Conservation (phyloP, 2,888 invertebrate species). For the Fabriciana adippe region DNA sequence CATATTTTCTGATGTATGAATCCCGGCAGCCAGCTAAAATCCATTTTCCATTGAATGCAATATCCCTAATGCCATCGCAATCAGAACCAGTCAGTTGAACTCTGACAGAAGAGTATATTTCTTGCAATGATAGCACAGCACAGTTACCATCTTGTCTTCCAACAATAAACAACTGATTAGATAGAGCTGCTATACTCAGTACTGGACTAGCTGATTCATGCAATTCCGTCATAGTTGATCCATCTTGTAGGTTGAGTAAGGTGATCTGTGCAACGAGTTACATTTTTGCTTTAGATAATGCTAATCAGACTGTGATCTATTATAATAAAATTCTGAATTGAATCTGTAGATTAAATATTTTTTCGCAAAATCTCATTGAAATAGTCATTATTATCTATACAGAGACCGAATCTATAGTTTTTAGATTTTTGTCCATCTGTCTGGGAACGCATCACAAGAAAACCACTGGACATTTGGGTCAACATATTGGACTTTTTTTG, state of each 20-base stretch:
- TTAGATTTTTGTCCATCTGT: too few species aligned
- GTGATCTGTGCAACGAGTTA: conserved; percentile 57
- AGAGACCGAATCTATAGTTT: too few species aligned
- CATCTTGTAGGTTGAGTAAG: conserved; percentile 58
- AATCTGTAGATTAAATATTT: too few species aligned
- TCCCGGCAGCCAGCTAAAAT: conserved; percentile 86
- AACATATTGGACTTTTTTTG: too few species aligned
- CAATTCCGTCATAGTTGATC: conserved; percentile 59
- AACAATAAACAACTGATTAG: conserved; percentile 77
- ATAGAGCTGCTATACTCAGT: conserved; percentile 72
- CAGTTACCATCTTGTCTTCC: conserved; percentile 86
- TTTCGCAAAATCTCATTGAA: too few species aligned
- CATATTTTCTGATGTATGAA: conserved; percentile 84
- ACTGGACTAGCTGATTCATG: conserved; percentile 83
- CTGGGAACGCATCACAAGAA: too few species aligned
- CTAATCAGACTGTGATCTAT: too few species aligned
- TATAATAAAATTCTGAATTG: too few species aligned
- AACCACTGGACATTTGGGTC: too few species aligned
- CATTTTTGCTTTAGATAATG: background rate
- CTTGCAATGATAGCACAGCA: conserved; percentile 73
- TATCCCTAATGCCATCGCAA: conserved; percentile 86
- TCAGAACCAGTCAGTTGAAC: conserved; percentile 87
- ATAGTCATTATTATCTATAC: too few species aligned
- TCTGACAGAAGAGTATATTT: conserved; percentile 54
- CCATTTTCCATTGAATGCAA: conserved; percentile 82